phyloP scores from a whole-genome alignment of 1,140 invertebrate species.

The Metopolophium dirhodum region DNA sequence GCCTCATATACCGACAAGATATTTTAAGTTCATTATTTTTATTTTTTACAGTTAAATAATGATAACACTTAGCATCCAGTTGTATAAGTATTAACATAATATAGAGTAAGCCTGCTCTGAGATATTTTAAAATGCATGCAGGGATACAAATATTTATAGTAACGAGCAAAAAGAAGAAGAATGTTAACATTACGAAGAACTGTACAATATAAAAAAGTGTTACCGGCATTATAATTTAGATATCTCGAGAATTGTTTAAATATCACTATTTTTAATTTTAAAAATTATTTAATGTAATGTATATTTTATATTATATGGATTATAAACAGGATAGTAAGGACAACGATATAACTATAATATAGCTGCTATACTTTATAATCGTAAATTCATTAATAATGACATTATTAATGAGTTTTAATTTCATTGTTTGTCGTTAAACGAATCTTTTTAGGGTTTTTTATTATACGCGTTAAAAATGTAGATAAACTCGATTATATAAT shows the following conservation, averaged over 20 bases:
- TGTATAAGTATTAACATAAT: not conserved
- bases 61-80: not conserved
- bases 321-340: not conserved
- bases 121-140: not conserved
- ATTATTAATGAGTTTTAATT: constrained; percentile 13
- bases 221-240: not conserved
- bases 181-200: not conserved
- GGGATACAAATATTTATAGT: not conserved
- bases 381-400: not conserved
- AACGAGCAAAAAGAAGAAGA: not conserved
- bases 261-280: not conserved
- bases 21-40: not conserved
- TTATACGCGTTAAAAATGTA: not conserved
- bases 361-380: not conserved
- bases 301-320: not conserved
- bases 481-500: not conserved
- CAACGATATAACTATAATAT: not conserved
- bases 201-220: not conserved
- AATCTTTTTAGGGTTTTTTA: not conserved
- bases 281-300: not conserved
- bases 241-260: not conserved
- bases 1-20: not conserved
- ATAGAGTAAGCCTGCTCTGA: not conserved
- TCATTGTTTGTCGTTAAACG: not conserved
- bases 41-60: constrained; percentile 27